Conservation (phyloP, 2,888 invertebrate species). For the Euplexia lucipara region DNA sequence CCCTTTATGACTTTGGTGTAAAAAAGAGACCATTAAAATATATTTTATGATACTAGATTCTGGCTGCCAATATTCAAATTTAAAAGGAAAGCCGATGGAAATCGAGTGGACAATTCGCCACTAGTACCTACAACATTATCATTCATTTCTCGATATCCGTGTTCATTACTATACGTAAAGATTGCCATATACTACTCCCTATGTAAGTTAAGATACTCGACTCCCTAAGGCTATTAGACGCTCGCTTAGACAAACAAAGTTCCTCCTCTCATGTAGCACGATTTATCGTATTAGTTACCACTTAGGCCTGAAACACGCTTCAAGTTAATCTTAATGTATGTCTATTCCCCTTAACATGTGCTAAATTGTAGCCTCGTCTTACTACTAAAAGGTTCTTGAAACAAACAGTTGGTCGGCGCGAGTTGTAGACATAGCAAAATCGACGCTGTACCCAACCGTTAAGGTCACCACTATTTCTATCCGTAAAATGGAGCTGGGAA, state of each 20-base stretch:
- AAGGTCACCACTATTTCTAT: background rate
- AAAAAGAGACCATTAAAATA: too few relatives aligned
- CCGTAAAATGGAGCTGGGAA: too few relatives aligned
- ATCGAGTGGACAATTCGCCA: too few relatives aligned
- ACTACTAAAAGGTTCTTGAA: slow-evolving; percentile 20
- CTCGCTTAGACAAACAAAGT: slow-evolving; percentile 40
- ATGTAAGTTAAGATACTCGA: slow-evolving; percentile 6
- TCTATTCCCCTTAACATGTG: background rate
- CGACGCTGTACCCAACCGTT: background rate
- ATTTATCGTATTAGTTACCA: slow-evolving; percentile 50
- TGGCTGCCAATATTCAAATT: too few relatives aligned
- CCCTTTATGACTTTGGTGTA: too few relatives aligned
- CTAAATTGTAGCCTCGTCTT: slow-evolving; percentile 12
- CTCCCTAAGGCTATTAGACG: slow-evolving; percentile 24
- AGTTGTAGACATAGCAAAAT: background rate
- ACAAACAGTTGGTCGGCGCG: background rate
- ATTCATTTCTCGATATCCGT: too few relatives aligned
- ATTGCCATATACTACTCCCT: background rate
- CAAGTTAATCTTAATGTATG: slow-evolving; percentile 23
- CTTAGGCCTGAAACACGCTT: slow-evolving; percentile 27
- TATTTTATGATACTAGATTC: too few relatives aligned
- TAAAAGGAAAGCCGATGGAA: too few relatives aligned
- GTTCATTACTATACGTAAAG: slow-evolving; percentile 3
- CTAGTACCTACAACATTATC: too few relatives aligned
- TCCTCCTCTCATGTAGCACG: slow-evolving; percentile 18